Conservation (phyloP, 1,140 invertebrate genomes). For the Proctacanthus coquilletti region DNA sequence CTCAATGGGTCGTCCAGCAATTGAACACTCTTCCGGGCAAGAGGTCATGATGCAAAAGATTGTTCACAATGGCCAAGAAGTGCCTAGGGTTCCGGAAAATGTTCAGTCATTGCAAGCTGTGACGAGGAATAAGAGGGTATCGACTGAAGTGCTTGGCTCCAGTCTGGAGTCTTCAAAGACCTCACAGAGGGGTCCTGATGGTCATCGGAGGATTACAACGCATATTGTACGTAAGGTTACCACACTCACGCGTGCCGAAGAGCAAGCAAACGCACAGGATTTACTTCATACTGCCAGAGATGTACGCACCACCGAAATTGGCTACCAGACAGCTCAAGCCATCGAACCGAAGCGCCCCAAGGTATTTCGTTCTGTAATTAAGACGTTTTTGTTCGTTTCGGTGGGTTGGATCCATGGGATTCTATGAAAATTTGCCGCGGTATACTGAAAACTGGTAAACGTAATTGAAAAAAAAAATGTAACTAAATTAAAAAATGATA, state of each 20-base stretch:
- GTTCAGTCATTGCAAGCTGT: slow-evolving; percentile 41
- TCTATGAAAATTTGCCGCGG: no score
- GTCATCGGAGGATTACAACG: slow-evolving; percentile 64
- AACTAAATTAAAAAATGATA: no score
- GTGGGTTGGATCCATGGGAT: no score
- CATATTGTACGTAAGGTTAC: slow-evolving; percentile 80
- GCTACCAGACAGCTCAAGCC: slow-evolving; percentile 14
- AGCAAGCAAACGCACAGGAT: slow-evolving; percentile 56
- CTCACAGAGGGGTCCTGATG: slow-evolving; percentile 55
- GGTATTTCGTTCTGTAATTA: no score
- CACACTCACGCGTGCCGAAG: slow-evolving; percentile 72
- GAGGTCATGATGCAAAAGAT: background rate
- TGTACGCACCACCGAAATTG: slow-evolving; percentile 22
- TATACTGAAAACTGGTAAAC: no score
- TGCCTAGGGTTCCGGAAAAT: slow-evolving; percentile 2
- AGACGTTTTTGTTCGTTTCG: no score
- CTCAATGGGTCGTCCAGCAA: slow-evolving; percentile 10
- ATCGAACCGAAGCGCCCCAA: slow-evolving; percentile 40
- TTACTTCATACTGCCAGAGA: slow-evolving; percentile 36
- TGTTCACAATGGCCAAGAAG: background rate
- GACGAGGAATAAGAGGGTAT: slow-evolving; percentile 63
- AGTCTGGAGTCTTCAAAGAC: slow-evolving; percentile 66
- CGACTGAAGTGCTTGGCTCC: slow-evolving; percentile 69
- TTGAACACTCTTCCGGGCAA: background rate
- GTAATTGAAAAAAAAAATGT: no score